Evolutionary conservation across 2,888 invertebrate species (phyloP), one percentile per base, ranked within the genome.

Genomic region (Sabatieria punctata): DNA sequence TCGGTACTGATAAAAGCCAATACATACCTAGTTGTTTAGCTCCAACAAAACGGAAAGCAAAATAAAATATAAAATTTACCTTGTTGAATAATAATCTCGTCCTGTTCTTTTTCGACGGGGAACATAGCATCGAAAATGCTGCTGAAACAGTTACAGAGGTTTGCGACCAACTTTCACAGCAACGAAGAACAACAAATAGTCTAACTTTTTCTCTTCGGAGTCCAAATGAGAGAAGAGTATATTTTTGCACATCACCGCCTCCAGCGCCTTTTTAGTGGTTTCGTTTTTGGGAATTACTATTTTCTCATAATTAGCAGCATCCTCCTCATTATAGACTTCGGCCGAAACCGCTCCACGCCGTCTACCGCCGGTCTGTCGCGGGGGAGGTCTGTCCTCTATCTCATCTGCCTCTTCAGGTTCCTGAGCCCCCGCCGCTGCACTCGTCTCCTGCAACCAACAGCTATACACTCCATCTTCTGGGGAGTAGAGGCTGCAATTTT

Each of bases 81-180:
- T 71, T 95, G 95, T 60, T 85, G 80, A 61, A 97, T 97, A 61
- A 97, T 93, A 44, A 84, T 80, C 70, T 97, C 95, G 27, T 85
- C 89, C 35, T 84, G 81, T 54, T 85, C 74, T 69, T 86, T 86
- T 59, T 84, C 88, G 47, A 93, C 86, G 23, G 91, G 86, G 68
- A 95, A 97, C 97, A 97, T 97, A 54, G 95, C 97, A 71, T 97
- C 95, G 71, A 95, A 97, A 70, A 97, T 97, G 68, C 97, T 95
- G 45, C n/a, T n/a, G n/a, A n/a, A n/a, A n/a, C n/a, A n/a, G n/a
- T n/a, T n/a, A n/a, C n/a, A n/a, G n/a, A n/a, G n/a, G n/a, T n/a
- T n/a, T n/a, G n/a, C n/a, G n/a, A n/a, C n/a, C n/a, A n/a, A n/a
- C n/a, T n/a, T n/a, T n/a, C n/a, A n/a, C n/a, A n/a, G n/a, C n/a